Percentiles rank a stretch among this genome's conserved stretches.
Conservation (phyloP, 2,113 vertebrate species). For the Morone chrysops region DNA sequence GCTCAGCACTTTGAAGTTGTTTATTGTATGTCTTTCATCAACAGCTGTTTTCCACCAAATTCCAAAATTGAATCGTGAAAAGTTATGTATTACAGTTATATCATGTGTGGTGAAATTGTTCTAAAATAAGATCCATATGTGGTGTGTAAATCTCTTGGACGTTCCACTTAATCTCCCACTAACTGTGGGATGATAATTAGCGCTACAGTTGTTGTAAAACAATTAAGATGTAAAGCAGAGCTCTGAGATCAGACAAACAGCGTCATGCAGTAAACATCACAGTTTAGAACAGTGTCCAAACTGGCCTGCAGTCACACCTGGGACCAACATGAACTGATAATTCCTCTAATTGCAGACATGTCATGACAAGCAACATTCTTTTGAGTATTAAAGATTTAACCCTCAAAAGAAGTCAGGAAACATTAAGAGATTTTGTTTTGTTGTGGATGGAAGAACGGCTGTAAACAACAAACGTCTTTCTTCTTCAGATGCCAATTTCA, state of each 20-base stretch:
- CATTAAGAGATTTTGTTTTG: constrained; percentile 8
- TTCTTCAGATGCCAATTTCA: neutral
- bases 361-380: constrained; percentile 19
- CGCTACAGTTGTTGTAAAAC: neutral
- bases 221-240: constrained; percentile 25
- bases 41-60: constrained; percentile 21
- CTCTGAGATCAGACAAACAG: neutral
- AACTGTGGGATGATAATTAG: constrained; percentile 1
- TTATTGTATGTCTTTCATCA: constrained; percentile 53
- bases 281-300: constrained; percentile 6
- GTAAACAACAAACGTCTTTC: neutral
- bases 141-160: neutral
- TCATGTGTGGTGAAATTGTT: constrained; percentile 8
- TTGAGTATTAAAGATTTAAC: neutral
- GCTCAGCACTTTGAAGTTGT: constrained; percentile 49
- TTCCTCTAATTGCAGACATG: constrained; percentile 39
- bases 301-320: constrained; percentile 40
- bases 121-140: constrained; percentile 44
- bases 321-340: constrained; percentile 21
- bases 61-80: constrained; percentile 45
- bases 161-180: neutral
- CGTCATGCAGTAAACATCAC: constrained; percentile 2
- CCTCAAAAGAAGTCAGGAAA: neutral
- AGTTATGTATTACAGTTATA: neutral
- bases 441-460: neutral